Evolutionary conservation across 1,140 invertebrate species (phyloP).

Genomic region (Macrotrachela quadricornifera): DNA sequence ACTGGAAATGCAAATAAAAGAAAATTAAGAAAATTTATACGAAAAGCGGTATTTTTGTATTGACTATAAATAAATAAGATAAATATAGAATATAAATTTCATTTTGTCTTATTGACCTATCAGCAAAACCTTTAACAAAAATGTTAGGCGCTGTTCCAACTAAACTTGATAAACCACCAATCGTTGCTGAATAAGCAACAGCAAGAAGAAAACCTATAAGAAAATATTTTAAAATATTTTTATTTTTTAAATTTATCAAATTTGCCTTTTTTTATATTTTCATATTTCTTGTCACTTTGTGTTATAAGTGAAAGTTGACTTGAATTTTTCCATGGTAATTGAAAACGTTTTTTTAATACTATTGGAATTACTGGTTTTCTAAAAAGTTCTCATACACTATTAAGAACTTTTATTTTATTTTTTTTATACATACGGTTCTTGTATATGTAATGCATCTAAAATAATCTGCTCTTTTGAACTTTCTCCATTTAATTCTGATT

Average conservation of each 20-base stretch:
- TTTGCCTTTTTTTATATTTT: neutral
- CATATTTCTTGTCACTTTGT: too few relatives aligned
- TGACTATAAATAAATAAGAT: neutral
- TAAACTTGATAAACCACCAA: slow-evolving; percentile 56
- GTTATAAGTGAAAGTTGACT: too few relatives aligned
- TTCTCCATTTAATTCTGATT: too few relatives aligned
- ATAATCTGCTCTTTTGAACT: too few relatives aligned
- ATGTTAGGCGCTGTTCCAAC: slow-evolving; percentile 64
- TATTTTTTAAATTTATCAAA: neutral
- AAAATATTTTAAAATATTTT: neutral
- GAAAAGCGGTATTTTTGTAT: neutral
- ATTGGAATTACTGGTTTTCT: too few relatives aligned
- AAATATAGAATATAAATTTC: neutral
- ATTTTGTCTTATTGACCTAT: slow-evolving; percentile 14
- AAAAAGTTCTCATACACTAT: too few relatives aligned
- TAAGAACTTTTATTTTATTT: too few relatives aligned
- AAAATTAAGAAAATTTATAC: slow-evolving; percentile 4
- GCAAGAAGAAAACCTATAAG: slow-evolving; percentile 27
- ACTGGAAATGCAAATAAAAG: neutral
- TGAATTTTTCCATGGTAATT: too few relatives aligned
- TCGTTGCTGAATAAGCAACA: slow-evolving; percentile 48
- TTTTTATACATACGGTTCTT: too few relatives aligned
- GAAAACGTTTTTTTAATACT: too few relatives aligned
- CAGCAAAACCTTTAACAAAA: slow-evolving; percentile 50
- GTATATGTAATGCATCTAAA: too few relatives aligned